Base-by-base conservation (phyloP, 1,140 invertebrate species). In the Drosophila pruinosa region DNA sequence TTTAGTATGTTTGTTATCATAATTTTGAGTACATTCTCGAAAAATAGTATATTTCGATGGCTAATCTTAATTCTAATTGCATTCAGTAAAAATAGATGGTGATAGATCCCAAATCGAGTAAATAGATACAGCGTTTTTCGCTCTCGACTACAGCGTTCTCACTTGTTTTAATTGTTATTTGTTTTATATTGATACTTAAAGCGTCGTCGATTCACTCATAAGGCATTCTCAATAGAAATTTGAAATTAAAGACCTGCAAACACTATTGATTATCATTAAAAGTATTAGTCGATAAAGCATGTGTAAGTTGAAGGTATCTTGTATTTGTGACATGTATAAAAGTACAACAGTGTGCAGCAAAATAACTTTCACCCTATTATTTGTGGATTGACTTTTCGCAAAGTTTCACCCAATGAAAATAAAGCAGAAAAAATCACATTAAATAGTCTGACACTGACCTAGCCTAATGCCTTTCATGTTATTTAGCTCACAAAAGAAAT, bases 371-470 rank as follows among this genome's bases (percentile, higher is more conserved):
- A 57, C 64, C 57, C 76, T 63, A 73, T 77, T 69, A 64, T 62
- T 65, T 65, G 19, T 4, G 28, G 45, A 71, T 74, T 28, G 71
- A 63, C 75, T 71, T 38, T 31, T 67, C 52, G 48, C 45, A 80
- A 81, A 85, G 81, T 83, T 85, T 86, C 26, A 59, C 71, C 71
- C 79, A 24, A 69, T 59, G 64, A 65, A 79, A 80, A 71, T 80
- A 80, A 78, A 67, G 62, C 62, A 47, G 17, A 72, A 77, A 81
- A 75, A 71, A 63, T 64, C 57, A 47, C 57, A 85, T 78, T 70
- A 77, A 85, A 77, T 77, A 74, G 81, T 81, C 81, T 71, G 80
- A 67, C 80, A 81, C 81, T 86, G 80, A 85, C 80, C 80, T 85
- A 74, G 59, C 77, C 81, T 70, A 86, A 85, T 86, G 82, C 58